These are phyloP conservation scores for Brachystomella parvula DNA, from an alignment of 1,140 invertebrate genomes.

Conservation along the genomic window DNA sequence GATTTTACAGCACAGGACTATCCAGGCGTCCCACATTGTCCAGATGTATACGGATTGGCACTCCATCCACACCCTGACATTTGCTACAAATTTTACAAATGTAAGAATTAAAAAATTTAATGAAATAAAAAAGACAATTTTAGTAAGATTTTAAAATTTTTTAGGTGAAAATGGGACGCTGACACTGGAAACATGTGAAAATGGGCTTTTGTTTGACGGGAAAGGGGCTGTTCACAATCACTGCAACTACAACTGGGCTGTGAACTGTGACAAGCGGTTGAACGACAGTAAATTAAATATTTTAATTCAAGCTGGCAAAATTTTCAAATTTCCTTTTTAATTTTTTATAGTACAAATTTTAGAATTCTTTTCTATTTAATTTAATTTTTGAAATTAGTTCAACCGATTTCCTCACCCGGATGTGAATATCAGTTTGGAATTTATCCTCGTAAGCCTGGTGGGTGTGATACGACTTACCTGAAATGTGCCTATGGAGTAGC, in stretches of 20 bases:
- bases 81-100: conserved; percentile 80
- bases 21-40: conserved; percentile 47
- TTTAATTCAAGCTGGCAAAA: background rate
- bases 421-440: conserved; percentile 84
- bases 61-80: conserved; percentile 73
- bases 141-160: background rate
- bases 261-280: conserved; percentile 46
- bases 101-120: conserved; percentile 54
- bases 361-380: background rate
- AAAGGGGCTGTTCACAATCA: conserved; percentile 79
- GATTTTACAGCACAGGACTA: conserved; percentile 17
- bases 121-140: background rate
- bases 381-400: conserved; percentile 54
- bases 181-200: conserved; percentile 80
- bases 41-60: conserved; percentile 61
- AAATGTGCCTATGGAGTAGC: conserved; percentile 77
- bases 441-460: conserved; percentile 61
- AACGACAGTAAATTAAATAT: conserved; percentile 22
- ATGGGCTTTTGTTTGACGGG: conserved; percentile 82
- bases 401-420: conserved; percentile 63
- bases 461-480: conserved; percentile 74
- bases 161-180: conserved; percentile 49
- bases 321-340: background rate
- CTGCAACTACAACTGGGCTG: conserved; percentile 90
- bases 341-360: background rate